Evolutionary conservation across 2,113 vertebrate genomes (phyloP), one percentile per base, ranked within the genome.

Genomic region (Psittacus erithacus): DNA sequence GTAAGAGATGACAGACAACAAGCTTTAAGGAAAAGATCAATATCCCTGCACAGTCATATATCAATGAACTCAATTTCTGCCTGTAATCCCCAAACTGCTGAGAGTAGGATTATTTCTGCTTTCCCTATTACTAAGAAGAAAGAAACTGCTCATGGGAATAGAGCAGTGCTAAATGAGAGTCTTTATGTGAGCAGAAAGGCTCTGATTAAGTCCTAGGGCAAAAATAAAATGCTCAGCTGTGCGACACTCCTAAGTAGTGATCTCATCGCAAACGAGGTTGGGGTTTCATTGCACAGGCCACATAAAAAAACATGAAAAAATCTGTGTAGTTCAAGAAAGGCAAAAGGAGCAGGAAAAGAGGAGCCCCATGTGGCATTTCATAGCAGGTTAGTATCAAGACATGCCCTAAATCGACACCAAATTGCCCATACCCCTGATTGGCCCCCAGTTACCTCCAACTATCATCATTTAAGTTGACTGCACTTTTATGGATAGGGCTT

Each of bases 21-120:
- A 71, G 60, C 76, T 94, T 90, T 82, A 80, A 88, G 93, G 90
- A 95, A 95, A 94, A 96, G 96, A 94, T 86, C 92, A 96, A 97
- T 90, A 94, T 92, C 95, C 88, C 88, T 89, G 89, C 85, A 82
- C 80, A 95, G 88, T 87, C 90, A 86, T 88, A 86, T 80, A 94
- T 96, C 97, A 97, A 97, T 89, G 71, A 95, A 91, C 94, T 93
- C 94, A 96, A 92, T 97, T 95, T 95, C 94, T 96, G 59, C 82
- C 90, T 95, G 87, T 96, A 96, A 96, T 96, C 96, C 95, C 92
- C 69, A 95, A 96, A 96, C 92, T 96, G 95, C 96, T 96, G 96
- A 95, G 90, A 93, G 92, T 92, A 94, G 96, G 93, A 95, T 95
- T 95, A 96, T 94, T 95, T 92, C 83, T 95, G 65, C 83, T 82